Percentiles rank a stretch among this genome's conserved stretches.
Evolutionary conservation across 2,888 invertebrate species (phyloP).

Genomic region (Pseudococcus jackbeardsleyi): DNA sequence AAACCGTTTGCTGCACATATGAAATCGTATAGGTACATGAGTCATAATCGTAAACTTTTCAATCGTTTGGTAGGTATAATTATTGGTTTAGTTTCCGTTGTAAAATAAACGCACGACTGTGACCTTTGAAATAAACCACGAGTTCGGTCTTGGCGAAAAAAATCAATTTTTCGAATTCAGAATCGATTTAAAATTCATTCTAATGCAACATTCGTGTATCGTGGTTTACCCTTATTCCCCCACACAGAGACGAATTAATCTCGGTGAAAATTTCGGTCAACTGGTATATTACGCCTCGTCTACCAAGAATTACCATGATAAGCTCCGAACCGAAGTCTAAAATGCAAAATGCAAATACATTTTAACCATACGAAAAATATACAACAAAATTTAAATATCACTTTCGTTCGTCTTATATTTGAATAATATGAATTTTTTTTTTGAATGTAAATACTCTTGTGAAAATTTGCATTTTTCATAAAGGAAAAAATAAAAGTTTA

Average conservation of each 20-base stretch:
- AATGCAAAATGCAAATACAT: background rate
- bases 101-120: background rate
- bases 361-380: background rate
- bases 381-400: constrained; percentile 20
- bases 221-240: background rate
- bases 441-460: background rate
- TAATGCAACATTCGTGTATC: constrained; percentile 25
- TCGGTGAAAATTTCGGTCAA: constrained; percentile 18
- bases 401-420: background rate
- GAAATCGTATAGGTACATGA: too few relatives aligned
- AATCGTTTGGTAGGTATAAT: background rate
- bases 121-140: constrained; percentile 3
- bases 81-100: background rate
- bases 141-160: background rate
- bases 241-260: background rate
- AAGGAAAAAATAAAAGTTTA: background rate
- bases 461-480: constrained; percentile 10
- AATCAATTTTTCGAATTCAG: background rate
- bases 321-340: background rate
- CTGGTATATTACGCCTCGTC: background rate
- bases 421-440: background rate
- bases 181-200: constrained; percentile 15
- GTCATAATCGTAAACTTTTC: too few relatives aligned
- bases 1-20: too few relatives aligned
- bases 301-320: background rate